These are phyloP conservation scores for Nansenia antarctica DNA, from an alignment of 2,113 vertebrate genomes.

Conservation along the genomic window DNA sequence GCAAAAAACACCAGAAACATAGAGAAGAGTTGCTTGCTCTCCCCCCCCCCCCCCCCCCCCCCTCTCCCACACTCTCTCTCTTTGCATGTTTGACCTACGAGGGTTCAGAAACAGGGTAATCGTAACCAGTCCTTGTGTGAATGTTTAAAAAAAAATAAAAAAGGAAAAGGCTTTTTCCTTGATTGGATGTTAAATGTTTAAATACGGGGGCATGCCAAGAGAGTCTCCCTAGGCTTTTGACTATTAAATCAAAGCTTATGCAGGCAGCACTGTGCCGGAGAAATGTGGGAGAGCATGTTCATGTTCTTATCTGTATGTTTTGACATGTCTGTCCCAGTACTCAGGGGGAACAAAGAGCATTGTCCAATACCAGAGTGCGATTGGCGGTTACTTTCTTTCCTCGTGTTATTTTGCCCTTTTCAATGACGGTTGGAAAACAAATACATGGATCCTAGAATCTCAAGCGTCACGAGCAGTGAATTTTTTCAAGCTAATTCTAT, in stretches of 20 bases:
- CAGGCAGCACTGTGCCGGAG: no score
- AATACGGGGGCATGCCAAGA: neutral
- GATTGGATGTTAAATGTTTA: neutral
- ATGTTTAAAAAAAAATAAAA: no score
- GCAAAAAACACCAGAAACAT: slow-evolving; percentile 14
- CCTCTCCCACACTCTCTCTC: slow-evolving; percentile 14
- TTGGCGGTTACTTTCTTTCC: neutral
- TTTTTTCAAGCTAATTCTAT: neutral
- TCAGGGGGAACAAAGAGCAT: neutral
- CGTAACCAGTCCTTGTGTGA: neutral
- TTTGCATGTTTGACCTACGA: slow-evolving; percentile 20
- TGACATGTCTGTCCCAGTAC: neutral
- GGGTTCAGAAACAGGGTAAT: slow-evolving; percentile 2
- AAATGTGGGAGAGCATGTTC: neutral
- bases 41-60: no score
- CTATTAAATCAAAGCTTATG: neutral
- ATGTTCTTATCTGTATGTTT: slow-evolving; percentile 2
- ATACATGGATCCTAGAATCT: neutral
- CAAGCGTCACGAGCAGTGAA: neutral
- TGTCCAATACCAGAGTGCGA: neutral
- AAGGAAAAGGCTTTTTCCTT: no score
- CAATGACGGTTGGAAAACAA: neutral
- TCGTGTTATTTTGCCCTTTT: neutral
- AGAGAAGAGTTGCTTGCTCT: slow-evolving; percentile 9
- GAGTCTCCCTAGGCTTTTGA: neutral